phyloP scores from a whole-genome alignment of 2,113 vertebrate genomes.

The Hippolais icterina region DNA sequence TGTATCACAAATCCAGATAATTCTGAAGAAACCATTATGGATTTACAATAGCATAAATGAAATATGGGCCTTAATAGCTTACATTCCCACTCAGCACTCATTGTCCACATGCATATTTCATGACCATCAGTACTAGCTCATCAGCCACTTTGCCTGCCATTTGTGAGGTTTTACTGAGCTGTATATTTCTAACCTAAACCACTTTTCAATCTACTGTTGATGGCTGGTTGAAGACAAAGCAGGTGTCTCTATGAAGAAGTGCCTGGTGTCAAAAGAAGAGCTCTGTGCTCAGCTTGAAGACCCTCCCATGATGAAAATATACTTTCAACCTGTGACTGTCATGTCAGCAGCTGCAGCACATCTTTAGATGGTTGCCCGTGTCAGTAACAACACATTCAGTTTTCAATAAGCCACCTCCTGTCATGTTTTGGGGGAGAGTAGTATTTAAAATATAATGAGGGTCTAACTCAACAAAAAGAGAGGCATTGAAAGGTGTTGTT shows the following conservation, averaged over 20 bases:
- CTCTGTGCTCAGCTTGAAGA: background rate
- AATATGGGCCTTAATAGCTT: background rate
- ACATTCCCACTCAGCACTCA: background rate
- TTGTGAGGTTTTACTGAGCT: background rate
- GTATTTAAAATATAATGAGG: background rate
- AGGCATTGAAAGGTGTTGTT: background rate
- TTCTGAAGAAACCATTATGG: background rate
- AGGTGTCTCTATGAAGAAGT: background rate
- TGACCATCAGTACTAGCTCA: background rate
- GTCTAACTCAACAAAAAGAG: background rate
- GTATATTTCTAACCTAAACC: background rate
- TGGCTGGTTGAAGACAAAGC: background rate
- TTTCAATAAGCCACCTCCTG: background rate
- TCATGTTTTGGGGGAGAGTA: background rate
- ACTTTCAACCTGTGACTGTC: background rate
- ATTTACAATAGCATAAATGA: background rate
- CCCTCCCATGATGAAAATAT: background rate
- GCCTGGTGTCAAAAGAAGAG: background rate
- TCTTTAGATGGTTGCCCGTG: background rate
- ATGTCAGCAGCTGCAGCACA: background rate
- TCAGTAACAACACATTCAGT: background rate
- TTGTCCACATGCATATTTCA: conserved; percentile 5
- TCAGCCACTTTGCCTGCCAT: background rate
- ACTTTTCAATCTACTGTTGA: background rate
- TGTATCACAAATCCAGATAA: background rate